Evolutionary conservation across 2,113 vertebrate species (phyloP), one percentile per base, ranked within the genome.

Genomic region (Pituophis catenifer): DNA sequence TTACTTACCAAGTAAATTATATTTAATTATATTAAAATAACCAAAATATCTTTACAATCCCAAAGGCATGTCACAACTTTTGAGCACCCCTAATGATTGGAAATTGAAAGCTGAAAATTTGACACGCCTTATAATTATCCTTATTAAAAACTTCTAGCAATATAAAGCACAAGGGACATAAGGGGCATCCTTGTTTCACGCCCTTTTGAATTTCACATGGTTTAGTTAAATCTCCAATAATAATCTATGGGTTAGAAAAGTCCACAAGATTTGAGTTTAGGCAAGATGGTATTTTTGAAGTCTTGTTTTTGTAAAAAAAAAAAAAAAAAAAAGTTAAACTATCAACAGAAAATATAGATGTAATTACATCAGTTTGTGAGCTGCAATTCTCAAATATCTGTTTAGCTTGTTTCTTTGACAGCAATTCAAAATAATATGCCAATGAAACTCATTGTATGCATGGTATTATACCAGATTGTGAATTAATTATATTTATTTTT

Each of bases 181-280:
- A 58, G 21, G 7, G 57, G 21, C 57, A 58, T 23, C 57, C 21
- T 58, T 58, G 21, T 58, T 23, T 58, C 57, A 58, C 8, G 0
- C 57, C 21, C 57, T 58, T 58, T 58, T 23, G 21, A 23, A 58
- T 58, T 58, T 58, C 57, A 58, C 57, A 58, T 58, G 21, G 21
- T 58, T 58, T 58, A 58, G 21, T 58, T 58, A 58, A 58, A 23
- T 58, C 19, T 58, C 57, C 57, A 58, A 58, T 58, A 58, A 58
- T 58, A 58, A 58, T 58, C 38, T 44, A 8, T 58, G 95, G 95
- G 96, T 95, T 95, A 94, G 95, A 0, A 75, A 12, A 24, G 13
- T 52, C 52, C 65, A 75, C 9, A 33, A 53, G 29, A 8, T 26
- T 52, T 90, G 26, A 29, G 8, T 3, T 26, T 90, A 53, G 4